Evolutionary conservation across 92 coral and sea anemone species (phyloP), one percentile per base, ranked within the genome.

Genomic region (Palythoa heliodiscus): DNA sequence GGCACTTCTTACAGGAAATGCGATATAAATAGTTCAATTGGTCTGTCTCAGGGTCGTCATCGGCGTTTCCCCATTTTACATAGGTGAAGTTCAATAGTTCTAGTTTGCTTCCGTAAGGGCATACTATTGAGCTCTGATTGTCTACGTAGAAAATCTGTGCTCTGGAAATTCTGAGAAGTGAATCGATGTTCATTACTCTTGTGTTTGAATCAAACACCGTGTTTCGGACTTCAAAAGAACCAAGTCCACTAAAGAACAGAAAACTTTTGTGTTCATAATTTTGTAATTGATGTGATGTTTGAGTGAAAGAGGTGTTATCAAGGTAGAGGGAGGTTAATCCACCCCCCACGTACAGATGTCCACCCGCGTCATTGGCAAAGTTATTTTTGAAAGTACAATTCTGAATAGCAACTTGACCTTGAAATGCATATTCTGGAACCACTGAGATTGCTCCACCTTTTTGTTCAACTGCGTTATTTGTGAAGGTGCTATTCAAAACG

Each of bases 341-440:
- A 7, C 81, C 81, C 0, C 81, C 81, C 2, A 76, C 9, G 66
- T 76, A 76, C 13, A 76, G 23, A 15, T 76, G 81, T 52, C 81
- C 81, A 9, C 81, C 81, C 11, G 25, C 81, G 11, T 76, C 81
- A 37, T 76, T 76, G 40, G 66, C 81, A 35, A 76, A 76, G 67
- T 76, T 76, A n/a, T 76, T 76, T 57, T 76, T 48, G 15, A 76
- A 76, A 53, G 13, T 57, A 24, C 81, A 76, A 29, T 24, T 48
- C 14, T 52, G 4, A 24, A 76, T 76, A 15, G 25, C 11, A 54
- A 76, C 7, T 52, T 76, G 40, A 2, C 81, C 81, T 25, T 76
- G 81, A 52, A 76, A 76, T 25, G 81, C 81, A 19, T 76, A 67
- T 63, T 76, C 66, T 11, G 81, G 81, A 58, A 76, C 81, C 52